A percentile compares a stretch with the other conserved stretches of the same genome.
Conservation (phyloP, 2,797 vertebrate genomes). For the Scomberomorus guttatus region DNA sequence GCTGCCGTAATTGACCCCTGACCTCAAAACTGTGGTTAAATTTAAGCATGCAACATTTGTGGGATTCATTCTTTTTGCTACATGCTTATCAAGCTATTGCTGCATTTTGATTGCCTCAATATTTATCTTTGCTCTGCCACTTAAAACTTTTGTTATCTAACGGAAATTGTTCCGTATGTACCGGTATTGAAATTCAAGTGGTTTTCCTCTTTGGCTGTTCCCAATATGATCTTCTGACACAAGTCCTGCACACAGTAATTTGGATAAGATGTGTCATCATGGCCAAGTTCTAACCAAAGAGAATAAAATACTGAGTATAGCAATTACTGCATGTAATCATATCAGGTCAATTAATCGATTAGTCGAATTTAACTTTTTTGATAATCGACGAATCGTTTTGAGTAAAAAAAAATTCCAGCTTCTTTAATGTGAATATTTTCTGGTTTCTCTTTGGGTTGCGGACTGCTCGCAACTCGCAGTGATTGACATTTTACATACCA, state of each 20-base stretch:
- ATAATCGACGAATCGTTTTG: too few relatives aligned
- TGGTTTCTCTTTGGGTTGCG: too few relatives aligned
- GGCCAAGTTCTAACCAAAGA: not conserved
- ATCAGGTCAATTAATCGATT: too few relatives aligned
- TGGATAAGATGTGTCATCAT: not conserved
- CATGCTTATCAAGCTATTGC: not conserved
- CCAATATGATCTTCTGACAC: too few relatives aligned
- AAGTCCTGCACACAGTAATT: too few relatives aligned
- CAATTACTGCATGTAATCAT: not conserved
- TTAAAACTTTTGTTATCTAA: not conserved
- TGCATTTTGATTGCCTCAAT: not conserved
- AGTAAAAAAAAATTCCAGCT: too few relatives aligned
- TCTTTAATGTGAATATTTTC: too few relatives aligned
- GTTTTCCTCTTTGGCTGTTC: not conserved
- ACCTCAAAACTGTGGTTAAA: not conserved
- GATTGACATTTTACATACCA: too few relatives aligned
- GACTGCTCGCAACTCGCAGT: too few relatives aligned
- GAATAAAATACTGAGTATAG: not conserved
- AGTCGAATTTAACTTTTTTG: too few relatives aligned
- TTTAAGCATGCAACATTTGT: not conserved
- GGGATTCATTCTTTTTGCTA: not conserved
- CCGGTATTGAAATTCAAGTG: not conserved
- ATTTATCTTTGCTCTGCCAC: not conserved
- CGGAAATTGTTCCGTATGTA: too few relatives aligned
- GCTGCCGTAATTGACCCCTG: not conserved